These are phyloP conservation scores for Rotaria socialis DNA, from an alignment of 2,888 invertebrate species.

Conservation along the genomic window DNA sequence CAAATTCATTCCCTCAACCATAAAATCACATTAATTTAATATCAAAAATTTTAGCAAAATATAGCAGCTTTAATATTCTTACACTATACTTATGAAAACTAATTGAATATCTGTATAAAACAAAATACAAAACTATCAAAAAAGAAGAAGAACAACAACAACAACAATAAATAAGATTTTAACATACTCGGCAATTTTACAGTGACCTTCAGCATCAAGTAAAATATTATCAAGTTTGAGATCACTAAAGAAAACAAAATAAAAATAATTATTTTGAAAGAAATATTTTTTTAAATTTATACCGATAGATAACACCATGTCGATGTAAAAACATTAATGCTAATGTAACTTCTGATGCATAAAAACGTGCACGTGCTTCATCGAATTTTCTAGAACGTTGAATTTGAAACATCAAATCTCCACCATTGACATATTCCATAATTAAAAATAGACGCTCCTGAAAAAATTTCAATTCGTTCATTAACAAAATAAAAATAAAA, in stretches of 20 bases:
- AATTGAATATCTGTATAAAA: background rate
- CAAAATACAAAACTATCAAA: too few relatives aligned
- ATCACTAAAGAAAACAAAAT: constrained; percentile 73
- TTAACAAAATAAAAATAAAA: too few relatives aligned
- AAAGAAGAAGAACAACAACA: background rate
- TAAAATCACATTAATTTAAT: too few relatives aligned
- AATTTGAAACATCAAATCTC: constrained; percentile 91
- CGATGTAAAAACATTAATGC: constrained; percentile 93
- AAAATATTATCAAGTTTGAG: constrained; percentile 96
- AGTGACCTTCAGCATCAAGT: constrained; percentile 81
- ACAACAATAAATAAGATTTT: background rate
- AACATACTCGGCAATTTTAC: constrained; percentile 60
- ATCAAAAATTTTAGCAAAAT: too few relatives aligned
- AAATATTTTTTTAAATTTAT: constrained; percentile 43
- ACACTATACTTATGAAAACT: background rate
- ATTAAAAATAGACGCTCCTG: constrained; percentile 82
- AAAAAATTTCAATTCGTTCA: background rate
- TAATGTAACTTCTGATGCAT: constrained; percentile 94
- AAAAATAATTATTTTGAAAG: background rate
- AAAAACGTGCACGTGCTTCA: constrained; percentile 85
- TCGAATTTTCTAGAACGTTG: constrained; percentile 96
- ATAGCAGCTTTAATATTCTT: background rate
- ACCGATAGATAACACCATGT: constrained; percentile 88
- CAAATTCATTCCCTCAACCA: too few relatives aligned
- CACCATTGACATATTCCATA: constrained; percentile 62